A percentile compares a stretch with the other conserved stretches of the same genome.
Evolutionary conservation across 2,113 vertebrate species (phyloP).

Genomic region (Petromus typicus): DNA sequence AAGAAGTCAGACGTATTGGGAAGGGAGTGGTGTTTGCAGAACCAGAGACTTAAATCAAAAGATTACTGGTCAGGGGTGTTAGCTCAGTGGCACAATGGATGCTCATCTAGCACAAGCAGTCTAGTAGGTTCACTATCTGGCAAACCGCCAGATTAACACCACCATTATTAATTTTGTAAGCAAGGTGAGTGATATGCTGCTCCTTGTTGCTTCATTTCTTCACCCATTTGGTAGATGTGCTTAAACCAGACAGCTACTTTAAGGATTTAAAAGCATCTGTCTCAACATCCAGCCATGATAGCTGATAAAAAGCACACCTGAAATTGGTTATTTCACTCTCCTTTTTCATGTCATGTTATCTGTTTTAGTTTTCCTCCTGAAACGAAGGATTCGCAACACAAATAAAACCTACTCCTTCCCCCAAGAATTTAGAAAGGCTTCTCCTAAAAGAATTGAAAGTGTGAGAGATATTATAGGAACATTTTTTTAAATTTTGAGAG

Average conservation of each 20-base stretch:
- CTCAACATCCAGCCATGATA: not conserved
- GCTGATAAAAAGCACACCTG: not conserved
- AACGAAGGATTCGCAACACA: not conserved
- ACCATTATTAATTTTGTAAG: not conserved
- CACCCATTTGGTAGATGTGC: not conserved
- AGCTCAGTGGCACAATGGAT: not conserved
- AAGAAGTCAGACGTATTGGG: not conserved
- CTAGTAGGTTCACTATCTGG: too few species aligned
- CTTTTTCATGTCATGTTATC: not conserved
- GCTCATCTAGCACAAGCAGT: not conserved
- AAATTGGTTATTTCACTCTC: not conserved
- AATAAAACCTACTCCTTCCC: not conserved
- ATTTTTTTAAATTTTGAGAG: not conserved
- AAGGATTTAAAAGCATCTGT: not conserved
- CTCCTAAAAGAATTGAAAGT: constrained; percentile 29
- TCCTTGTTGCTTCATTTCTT: not conserved
- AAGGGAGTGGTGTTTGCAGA: not conserved
- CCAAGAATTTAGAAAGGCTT: not conserved
- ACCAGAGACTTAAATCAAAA: not conserved
- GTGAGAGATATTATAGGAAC: not conserved
- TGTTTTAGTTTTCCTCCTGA: constrained; percentile 13
- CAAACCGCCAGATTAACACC: not conserved
- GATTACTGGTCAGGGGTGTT: not conserved
- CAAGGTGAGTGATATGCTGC: not conserved
- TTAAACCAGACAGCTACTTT: not conserved